phyloP scores from a whole-genome alignment of 1,140 invertebrate species.

The Leptinotarsa defecta region DNA sequence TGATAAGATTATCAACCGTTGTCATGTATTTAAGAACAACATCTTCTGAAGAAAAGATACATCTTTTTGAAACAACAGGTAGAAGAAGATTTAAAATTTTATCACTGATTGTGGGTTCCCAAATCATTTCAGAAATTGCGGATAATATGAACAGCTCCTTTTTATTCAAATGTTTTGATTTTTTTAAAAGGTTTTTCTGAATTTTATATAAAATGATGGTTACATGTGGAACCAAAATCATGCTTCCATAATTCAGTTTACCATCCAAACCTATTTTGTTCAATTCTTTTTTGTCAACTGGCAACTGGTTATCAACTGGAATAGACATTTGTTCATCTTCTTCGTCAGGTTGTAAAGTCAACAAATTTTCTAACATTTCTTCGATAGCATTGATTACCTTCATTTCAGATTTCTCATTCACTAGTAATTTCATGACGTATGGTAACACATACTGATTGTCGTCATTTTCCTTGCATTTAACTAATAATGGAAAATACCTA shows the following conservation, averaged over 20 bases:
- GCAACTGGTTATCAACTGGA: conserved; percentile 51
- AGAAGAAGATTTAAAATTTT: conserved; percentile 72
- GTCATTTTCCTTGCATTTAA: conserved; percentile 61
- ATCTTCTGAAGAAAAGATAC: conserved; percentile 61
- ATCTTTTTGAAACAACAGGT: conserved; percentile 74
- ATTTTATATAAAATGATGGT: conserved; percentile 73
- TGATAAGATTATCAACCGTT: conserved; percentile 75
- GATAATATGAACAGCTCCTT: conserved; percentile 81
- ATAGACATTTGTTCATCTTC: conserved; percentile 56
- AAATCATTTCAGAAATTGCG: conserved; percentile 74
- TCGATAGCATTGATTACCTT: conserved; percentile 74
- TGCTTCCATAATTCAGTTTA: conserved; percentile 72
- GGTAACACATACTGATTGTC: conserved; percentile 62
- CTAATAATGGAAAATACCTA: conserved; percentile 73
- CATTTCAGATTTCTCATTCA: conserved; percentile 66
- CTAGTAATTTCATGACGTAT: conserved; percentile 71
- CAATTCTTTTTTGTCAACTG: conserved; percentile 44
- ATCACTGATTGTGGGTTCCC: conserved; percentile 68
- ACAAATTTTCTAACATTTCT: conserved; percentile 78
- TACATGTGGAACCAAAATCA: conserved; percentile 75
- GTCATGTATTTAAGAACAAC: conserved; percentile 67
- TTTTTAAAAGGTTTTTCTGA: conserved; percentile 64
- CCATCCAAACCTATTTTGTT: conserved; percentile 49
- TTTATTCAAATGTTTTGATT: conserved; percentile 65
- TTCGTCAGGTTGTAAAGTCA: conserved; percentile 68